A percentile compares a stretch with the other conserved stretches of the same genome.
These are phyloP conservation scores for Taphrorychus bicolor DNA, from an alignment of 2,888 invertebrate genomes.

Conservation along the genomic window DNA sequence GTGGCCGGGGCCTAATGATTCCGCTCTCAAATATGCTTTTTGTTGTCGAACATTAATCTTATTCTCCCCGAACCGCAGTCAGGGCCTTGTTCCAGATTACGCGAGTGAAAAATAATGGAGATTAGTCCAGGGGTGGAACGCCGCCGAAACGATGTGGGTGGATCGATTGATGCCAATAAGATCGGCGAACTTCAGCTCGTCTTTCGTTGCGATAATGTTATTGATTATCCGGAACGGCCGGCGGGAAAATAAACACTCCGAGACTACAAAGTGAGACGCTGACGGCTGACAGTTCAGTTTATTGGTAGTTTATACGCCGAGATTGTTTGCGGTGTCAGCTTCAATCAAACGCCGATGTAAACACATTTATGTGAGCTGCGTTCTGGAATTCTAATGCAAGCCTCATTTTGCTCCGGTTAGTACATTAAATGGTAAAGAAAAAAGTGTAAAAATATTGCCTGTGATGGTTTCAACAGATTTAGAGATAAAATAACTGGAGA, in stretches of 20 bases:
- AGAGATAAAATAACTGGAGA: no score
- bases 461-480: no score
- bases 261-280: conserved; percentile 35
- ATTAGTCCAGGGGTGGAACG: conserved; percentile 12
- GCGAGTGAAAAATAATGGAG: conserved; percentile 28
- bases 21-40: conserved; percentile 39
- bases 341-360: conserved; percentile 31
- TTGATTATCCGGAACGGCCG: conserved; percentile 27
- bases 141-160: background rate
- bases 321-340: conserved; percentile 35
- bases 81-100: conserved; percentile 32
- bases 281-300: conserved; percentile 38
- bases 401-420: background rate
- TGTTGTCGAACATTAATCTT: conserved; percentile 40
- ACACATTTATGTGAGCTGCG: conserved; percentile 18
- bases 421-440: background rate
- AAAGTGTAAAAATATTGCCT: no score
- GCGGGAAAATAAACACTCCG: conserved; percentile 33
- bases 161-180: background rate
- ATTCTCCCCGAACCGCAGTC: conserved; percentile 26
- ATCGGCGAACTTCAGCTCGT: background rate
- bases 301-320: conserved; percentile 37
- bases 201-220: conserved; percentile 29
- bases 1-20: conserved; percentile 37
- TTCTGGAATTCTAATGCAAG: conserved; percentile 10